phyloP scores from a whole-genome alignment of 2,888 invertebrate genomes.

The Junonia oenone region DNA sequence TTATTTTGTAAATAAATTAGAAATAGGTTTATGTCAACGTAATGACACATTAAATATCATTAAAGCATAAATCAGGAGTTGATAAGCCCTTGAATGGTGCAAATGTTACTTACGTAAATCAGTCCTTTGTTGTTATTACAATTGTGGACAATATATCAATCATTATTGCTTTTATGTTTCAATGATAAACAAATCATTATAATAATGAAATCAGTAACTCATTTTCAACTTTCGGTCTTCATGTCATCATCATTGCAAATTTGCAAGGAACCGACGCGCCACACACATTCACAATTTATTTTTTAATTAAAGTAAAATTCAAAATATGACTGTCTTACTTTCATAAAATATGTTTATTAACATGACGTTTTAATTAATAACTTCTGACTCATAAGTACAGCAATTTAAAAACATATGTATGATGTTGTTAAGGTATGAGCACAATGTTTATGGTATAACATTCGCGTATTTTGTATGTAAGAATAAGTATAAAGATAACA shows the following conservation, averaged over 20 bases:
- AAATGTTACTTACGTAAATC: slow-evolving; percentile 61
- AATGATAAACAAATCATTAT: slow-evolving; percentile 24
- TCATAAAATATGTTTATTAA: neutral
- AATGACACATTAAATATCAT: slow-evolving; percentile 44
- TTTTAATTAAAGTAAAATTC: neutral
- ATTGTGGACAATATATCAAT: slow-evolving; percentile 35
- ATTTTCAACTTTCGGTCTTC: slow-evolving; percentile 14
- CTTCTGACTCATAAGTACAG: neutral
- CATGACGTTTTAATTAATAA: slow-evolving; percentile 1
- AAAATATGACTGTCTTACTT: neutral
- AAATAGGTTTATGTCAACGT: neutral
- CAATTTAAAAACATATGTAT: neutral
- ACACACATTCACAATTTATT: slow-evolving; percentile 8
- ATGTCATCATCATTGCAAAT: slow-evolving; percentile 7
- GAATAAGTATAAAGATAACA: neutral
- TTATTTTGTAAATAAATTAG: too few species aligned
- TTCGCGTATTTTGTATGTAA: neutral
- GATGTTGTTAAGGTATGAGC: neutral
- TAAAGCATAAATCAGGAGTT: slow-evolving; percentile 62
- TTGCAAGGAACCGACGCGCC: neutral
- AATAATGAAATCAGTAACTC: slow-evolving; percentile 22
- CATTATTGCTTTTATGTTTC: slow-evolving; percentile 24
- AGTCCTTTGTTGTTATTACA: slow-evolving; percentile 36
- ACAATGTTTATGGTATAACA: neutral
- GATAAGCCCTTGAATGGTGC: slow-evolving; percentile 61